Evolutionary conservation across 2,113 vertebrate species (phyloP), one percentile per base, ranked within the genome.

Genomic region (Scalopus aquaticus): DNA sequence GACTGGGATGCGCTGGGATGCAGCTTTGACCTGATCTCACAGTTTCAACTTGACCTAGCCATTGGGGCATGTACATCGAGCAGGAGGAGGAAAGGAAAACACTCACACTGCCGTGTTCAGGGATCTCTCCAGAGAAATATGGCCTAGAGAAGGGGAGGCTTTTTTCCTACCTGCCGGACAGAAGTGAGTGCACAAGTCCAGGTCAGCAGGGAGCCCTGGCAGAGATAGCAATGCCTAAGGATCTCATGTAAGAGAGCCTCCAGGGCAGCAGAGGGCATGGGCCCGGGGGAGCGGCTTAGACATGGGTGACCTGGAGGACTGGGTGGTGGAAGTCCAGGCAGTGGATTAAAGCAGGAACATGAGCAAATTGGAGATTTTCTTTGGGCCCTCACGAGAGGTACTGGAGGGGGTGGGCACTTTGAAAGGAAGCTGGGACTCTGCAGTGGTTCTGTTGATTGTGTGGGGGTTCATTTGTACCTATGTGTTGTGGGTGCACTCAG

Each of bases 201-300:
- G 28, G 1, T 37, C 46, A 64, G 12, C 49, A 65, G 65, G 24
- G 39, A 69, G 13, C 7, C 37, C 5, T 92, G 42, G 30, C 22
- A 30, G n/a, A 82, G 30, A 30, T 4, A 24, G 15, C 12, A 39
- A 4, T 24, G 2, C 8, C 7, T 24, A 37, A 26, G 44, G 0
- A 28, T 9, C 37, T 9, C 17, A 30, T 17, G 16, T 77, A 76
- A 80, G 58, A 39, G 32, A 64, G 13, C 72, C 62, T 91, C 44
- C 60, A 44, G 37, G 77, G 7, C 30, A 62, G 16, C 6, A 80
- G 44, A 60, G 28, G 26, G 20, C 15, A 28, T 4, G 32, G 13
- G 44, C 2, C 26, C 5, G 2, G 46, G 6, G 8, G 20, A 24
- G 35, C 2, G 1, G 0, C 1, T 0, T 4, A 84, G 5, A 77